Percentiles rank a stretch among this genome's conserved stretches.
phyloP scores from a whole-genome alignment of 2,797 vertebrate species.

The Lepus townsendii region DNA sequence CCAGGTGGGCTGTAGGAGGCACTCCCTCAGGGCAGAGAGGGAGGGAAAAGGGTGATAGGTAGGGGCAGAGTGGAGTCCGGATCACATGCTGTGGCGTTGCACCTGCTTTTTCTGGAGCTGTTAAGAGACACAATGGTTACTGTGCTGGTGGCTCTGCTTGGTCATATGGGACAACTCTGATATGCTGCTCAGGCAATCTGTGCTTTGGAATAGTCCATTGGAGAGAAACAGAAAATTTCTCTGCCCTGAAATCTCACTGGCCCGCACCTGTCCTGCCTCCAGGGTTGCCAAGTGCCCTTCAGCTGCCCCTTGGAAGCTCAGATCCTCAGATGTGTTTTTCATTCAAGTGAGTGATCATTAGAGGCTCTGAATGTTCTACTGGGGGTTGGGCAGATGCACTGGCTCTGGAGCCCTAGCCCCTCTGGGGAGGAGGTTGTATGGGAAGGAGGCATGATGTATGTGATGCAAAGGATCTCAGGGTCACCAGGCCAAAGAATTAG shows the following conservation, averaged over 20 bases:
- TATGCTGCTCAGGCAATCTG: background rate
- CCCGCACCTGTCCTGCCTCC: background rate
- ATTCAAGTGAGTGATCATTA: too few species aligned
- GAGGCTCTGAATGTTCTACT: background rate
- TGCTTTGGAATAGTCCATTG: background rate
- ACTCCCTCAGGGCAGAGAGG: background rate
- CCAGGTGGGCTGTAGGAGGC: too few species aligned
- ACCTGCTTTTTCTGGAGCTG: background rate
- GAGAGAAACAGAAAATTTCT: background rate
- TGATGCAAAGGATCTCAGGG: background rate
- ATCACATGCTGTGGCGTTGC: too few species aligned
- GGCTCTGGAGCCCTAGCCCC: background rate
- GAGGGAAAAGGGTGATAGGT: background rate
- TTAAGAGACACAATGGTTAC: background rate
- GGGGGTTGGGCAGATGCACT: background rate
- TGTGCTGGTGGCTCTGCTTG: accelerated
- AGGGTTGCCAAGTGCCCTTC: background rate
- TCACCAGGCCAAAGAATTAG: accelerated
- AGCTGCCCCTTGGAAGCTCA: too few species aligned
- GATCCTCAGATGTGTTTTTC: background rate
- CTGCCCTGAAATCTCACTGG: background rate
- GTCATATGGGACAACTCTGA: background rate
- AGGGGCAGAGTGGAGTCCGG: background rate
- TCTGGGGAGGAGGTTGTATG: background rate
- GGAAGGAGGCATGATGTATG: too few species aligned